Percentiles rank a stretch among this genome's conserved stretches.
Conservation (phyloP, 2,888 invertebrate genomes). For the Andrena marginata region DNA sequence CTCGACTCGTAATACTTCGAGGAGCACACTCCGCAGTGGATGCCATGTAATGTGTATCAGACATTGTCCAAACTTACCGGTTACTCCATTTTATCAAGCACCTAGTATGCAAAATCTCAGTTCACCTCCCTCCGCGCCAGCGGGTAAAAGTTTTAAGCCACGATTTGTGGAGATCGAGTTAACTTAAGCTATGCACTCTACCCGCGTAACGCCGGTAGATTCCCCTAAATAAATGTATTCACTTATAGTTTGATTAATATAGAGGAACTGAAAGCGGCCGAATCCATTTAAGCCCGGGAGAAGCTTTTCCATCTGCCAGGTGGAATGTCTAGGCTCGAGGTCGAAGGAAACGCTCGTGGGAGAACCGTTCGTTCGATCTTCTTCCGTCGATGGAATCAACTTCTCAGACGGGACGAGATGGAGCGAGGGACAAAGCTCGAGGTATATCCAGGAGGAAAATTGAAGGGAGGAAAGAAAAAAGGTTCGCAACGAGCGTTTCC, state of each 20-base stretch:
- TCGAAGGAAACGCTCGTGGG: constrained; percentile 34
- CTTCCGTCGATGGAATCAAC: constrained; percentile 49
- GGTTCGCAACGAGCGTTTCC: constrained; percentile 9
- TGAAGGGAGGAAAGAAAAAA: constrained; percentile 8
- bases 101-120: neutral
- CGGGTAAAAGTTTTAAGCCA: constrained; percentile 27
- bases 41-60: too few species aligned
- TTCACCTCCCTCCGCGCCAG: neutral
- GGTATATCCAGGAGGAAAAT: constrained; percentile 30
- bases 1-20: too few species aligned
- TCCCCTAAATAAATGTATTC: constrained; percentile 45
- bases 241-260: constrained; percentile 64
- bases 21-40: too few species aligned
- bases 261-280: constrained; percentile 38
- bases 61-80: neutral
- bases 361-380: constrained; percentile 55
- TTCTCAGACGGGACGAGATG: constrained; percentile 40
- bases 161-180: constrained; percentile 37
- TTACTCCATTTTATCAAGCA: neutral
- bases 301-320: constrained; percentile 47
- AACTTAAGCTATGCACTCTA: neutral
- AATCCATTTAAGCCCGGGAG: constrained; percentile 44
- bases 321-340: constrained; percentile 29
- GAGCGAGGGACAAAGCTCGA: constrained; percentile 43
- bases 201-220: neutral